Conservation (phyloP, 2,797 vertebrate species). For the Aratinga solstitialis region DNA sequence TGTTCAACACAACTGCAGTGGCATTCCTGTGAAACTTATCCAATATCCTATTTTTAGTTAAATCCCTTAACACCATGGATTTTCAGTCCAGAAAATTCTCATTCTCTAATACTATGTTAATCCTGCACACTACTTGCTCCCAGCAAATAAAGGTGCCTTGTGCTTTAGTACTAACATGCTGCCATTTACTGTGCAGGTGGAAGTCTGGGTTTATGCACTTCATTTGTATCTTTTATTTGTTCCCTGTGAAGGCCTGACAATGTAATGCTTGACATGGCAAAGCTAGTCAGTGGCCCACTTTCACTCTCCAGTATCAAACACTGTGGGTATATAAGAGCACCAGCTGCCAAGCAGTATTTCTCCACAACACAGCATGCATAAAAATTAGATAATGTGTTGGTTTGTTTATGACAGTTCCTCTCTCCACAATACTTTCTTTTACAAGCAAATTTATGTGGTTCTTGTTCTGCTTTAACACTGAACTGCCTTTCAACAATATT, state of each 20-base stretch:
- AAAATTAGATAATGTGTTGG: background rate
- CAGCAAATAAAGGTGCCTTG: background rate
- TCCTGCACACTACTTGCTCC: background rate
- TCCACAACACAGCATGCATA: background rate
- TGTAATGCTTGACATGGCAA: background rate
- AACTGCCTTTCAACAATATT: background rate
- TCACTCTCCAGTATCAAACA: background rate
- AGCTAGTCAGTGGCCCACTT: background rate
- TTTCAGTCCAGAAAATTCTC: constrained; percentile 42
- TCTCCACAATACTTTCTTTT: background rate
- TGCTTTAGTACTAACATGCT: background rate
- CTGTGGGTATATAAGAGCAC: background rate
- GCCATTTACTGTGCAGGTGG: background rate
- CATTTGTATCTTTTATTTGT: background rate
- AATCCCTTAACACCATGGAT: constrained; percentile 50
- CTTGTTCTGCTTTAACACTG: background rate
- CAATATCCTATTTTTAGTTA: constrained; percentile 49
- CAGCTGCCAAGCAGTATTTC: constrained; percentile 30
- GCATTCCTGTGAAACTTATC: constrained; percentile 25
- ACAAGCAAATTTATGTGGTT: background rate
- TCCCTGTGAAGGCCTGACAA: background rate
- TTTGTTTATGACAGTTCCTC: constrained; percentile 13
- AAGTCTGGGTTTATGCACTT: background rate
- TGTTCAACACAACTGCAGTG: background rate
- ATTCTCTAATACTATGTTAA: constrained; percentile 41